These are phyloP conservation scores for Trisateles emortualis DNA, from an alignment of 2,888 invertebrate species.

Conservation along the genomic window DNA sequence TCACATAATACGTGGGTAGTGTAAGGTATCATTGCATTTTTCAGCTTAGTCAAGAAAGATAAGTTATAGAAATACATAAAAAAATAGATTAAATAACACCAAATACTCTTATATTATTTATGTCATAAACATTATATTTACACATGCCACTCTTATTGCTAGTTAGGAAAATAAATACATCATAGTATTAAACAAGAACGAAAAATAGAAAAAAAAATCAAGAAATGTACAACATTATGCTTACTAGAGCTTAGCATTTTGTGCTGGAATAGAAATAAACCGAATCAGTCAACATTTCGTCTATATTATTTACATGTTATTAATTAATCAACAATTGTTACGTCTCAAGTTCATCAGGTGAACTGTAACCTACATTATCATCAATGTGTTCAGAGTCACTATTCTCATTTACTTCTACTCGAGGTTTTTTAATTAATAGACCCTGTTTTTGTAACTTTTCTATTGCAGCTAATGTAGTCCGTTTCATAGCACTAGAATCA, in stretches of 20 bases:
- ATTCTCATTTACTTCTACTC: conserved; percentile 62
- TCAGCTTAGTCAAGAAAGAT: not conserved
- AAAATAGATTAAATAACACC: conserved; percentile 11
- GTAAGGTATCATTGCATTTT: too few species aligned
- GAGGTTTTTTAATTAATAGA: conserved; percentile 77
- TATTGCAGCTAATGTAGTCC: conserved; percentile 75
- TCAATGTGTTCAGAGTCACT: conserved; percentile 58
- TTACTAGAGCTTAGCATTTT: conserved; percentile 27
- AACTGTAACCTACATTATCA: conserved; percentile 52
- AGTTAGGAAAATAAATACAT: conserved; percentile 43
- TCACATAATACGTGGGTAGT: too few species aligned
- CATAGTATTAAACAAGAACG: conserved; percentile 26
- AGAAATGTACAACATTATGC: conserved; percentile 36
- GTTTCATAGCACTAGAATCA: conserved; percentile 64
- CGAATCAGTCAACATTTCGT: conserved; percentile 40
- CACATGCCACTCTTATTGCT: conserved; percentile 33
- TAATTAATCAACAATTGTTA: conserved; percentile 26
- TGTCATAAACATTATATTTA: conserved; percentile 34
- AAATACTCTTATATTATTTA: conserved; percentile 30
- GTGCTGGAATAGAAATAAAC: conserved; percentile 33
- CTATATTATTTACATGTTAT: conserved; percentile 37
- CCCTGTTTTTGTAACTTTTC: conserved; percentile 79
- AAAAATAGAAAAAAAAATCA: conserved; percentile 13
- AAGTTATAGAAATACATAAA: not conserved
- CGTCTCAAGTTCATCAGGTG: conserved; percentile 52